Base-by-base conservation (phyloP, 2,888 invertebrate genomes). In the Papilio demoleus region DNA sequence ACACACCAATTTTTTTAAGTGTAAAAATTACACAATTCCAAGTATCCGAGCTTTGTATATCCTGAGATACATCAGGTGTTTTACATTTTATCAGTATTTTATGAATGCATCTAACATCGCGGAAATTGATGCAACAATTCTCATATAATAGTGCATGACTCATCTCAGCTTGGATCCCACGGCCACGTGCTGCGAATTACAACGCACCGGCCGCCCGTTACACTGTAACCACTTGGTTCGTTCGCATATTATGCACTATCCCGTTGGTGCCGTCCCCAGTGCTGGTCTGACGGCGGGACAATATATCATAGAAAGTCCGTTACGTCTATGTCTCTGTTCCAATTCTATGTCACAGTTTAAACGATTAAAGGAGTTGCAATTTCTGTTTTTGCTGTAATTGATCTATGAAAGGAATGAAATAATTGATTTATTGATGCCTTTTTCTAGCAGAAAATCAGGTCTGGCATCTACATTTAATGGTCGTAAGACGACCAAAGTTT, bases 121-220 rank as follows among this genome's bases (percentile, higher is more conserved):
- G 31, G 58, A 59, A 66, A 66, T 59, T 47, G 58, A 58, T 68
- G 68, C 64, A 68, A 64, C 22, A 59, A 19, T 50, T 12, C 27
- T 34, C 47, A 63, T 65, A 65, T 68, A 68, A 64, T 64, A 22
- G 58, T 42, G 17, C 59, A 63, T 68, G 68, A 68, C 31, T 65
- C 68, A 68, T 68, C 64, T 60, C 40, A 40, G 19, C 27, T 19
- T 19, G 27, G 68, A 63, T 69, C 68, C 68, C 71, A 69, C 72
- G 72, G 53, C 67, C 72, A 70, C 72, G 72, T 67, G 70, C 62
- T 22, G 71, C 64, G 72, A 68, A 72, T 74, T 70, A 70, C 70
- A 71, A 50, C 65, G 66, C 70, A 68, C 61, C 61, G 65, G 9
- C 50, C 61, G 65, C 40, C 66, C 64, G 69, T 65, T 58, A 65